phyloP scores from a whole-genome alignment of 2,888 invertebrate species.

The Netelia inedita region DNA sequence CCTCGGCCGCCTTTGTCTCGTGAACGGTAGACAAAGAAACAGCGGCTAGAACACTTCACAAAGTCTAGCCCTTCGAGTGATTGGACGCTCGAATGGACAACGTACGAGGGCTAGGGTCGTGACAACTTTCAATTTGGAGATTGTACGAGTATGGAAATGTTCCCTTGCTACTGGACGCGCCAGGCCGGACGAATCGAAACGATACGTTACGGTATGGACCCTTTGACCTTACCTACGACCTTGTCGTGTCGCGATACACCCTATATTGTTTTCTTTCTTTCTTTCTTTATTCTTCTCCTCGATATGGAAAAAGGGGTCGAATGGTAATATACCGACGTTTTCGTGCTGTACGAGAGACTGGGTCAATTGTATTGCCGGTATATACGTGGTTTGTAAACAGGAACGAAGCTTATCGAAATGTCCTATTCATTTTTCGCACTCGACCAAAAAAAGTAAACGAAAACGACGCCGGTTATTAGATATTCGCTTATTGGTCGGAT shows the following conservation, averaged over 20 bases:
- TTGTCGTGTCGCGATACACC: background rate
- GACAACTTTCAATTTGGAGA: slow-evolving; percentile 67
- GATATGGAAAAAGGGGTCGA: slow-evolving; percentile 38
- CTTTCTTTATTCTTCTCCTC: slow-evolving; percentile 10
- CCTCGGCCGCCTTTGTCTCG: background rate
- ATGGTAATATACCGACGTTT: slow-evolving; percentile 33
- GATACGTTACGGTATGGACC: slow-evolving; percentile 39
- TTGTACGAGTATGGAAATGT: slow-evolving; percentile 62
- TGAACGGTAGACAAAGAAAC: slow-evolving; percentile 15
- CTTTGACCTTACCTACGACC: background rate
- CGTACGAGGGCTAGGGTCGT: slow-evolving; percentile 16
- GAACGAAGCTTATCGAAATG: slow-evolving; percentile 75
- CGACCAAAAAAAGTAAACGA: slow-evolving; percentile 66
- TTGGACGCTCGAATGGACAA: slow-evolving; percentile 20
- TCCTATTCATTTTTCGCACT: slow-evolving; percentile 76
- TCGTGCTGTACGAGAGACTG: slow-evolving; percentile 19
- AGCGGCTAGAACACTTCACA: background rate
- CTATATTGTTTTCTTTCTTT: slow-evolving; percentile 13
- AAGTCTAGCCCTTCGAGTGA: slow-evolving; percentile 22
- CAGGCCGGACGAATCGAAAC: background rate
- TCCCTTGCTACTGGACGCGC: background rate
- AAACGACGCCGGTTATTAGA: slow-evolving; percentile 78
- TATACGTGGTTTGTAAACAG: slow-evolving; percentile 70
- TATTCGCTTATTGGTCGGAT: slow-evolving; percentile 77
- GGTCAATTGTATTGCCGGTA: slow-evolving; percentile 43